These are phyloP conservation scores for Volucella bombylans DNA, from an alignment of 2,888 invertebrate genomes.

Conservation along the genomic window DNA sequence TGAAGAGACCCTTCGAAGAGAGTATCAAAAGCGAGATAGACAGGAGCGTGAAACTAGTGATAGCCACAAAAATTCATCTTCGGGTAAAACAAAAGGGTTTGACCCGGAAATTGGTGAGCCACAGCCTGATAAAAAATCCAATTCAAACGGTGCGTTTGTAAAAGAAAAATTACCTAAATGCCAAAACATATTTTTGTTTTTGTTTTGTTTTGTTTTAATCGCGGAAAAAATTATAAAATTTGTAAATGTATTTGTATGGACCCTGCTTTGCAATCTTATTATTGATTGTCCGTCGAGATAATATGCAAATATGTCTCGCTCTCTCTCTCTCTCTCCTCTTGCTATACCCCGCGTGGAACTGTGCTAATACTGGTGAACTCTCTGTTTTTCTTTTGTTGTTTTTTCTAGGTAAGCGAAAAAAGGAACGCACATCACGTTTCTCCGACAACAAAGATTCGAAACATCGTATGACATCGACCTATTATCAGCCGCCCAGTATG, in stretches of 20 bases:
- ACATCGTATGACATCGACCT: constrained; percentile 50
- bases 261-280: constrained; percentile 56
- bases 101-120: constrained; percentile 79
- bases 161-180: constrained; percentile 30
- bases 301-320: not conserved
- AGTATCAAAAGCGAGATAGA: constrained; percentile 60
- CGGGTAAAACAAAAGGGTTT: constrained; percentile 75
- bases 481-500: constrained; percentile 46
- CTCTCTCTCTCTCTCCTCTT: constrained; percentile 13
- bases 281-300: constrained; percentile 59
- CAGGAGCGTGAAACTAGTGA: constrained; percentile 34
- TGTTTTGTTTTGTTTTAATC: constrained; percentile 43
- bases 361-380: constrained; percentile 42
- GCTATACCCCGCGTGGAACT: constrained; percentile 7
- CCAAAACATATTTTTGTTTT: constrained; percentile 53
- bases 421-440: constrained; percentile 81
- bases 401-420: constrained; percentile 79
- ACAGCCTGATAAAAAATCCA: constrained; percentile 79
- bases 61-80: constrained; percentile 35
- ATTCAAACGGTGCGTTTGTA: constrained; percentile 80
- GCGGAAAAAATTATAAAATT: constrained; percentile 20
- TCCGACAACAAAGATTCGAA: constrained; percentile 81
- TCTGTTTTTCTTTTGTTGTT: constrained; percentile 53
- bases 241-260: constrained; percentile 33
- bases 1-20: constrained; percentile 74